Evolutionary conservation across 2,888 invertebrate species (phyloP).

Genomic region (Caenorhabditis sp.): DNA sequence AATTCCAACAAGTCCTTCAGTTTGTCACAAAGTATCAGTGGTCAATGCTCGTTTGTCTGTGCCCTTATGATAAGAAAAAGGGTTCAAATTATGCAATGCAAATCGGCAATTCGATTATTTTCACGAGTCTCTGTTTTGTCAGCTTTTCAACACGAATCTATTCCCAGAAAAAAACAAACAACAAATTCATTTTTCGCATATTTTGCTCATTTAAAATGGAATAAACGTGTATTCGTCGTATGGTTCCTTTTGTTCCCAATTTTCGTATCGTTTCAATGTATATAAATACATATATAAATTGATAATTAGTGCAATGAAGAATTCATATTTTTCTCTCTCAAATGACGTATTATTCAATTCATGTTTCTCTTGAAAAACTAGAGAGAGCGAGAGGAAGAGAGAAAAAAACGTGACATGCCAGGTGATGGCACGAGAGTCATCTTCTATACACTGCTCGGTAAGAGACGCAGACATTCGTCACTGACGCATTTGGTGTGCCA

Average conservation of each 20-base stretch:
- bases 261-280: too few relatives aligned
- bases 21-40: conserved; percentile 38
- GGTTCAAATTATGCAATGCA: too few relatives aligned
- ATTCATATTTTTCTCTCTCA: background rate
- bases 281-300: too few relatives aligned
- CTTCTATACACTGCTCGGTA: background rate
- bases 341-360: background rate
- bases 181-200: background rate
- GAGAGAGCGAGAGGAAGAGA: background rate
- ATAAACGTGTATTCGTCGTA: background rate
- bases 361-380: background rate
- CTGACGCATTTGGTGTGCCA: conserved; percentile 27
- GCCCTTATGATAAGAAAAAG: conserved; percentile 25
- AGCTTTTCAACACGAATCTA: too few relatives aligned
- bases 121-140: background rate
- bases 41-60: conserved; percentile 50
- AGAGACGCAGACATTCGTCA: conserved; percentile 23
- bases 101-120: too few relatives aligned
- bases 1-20: conserved; percentile 34
- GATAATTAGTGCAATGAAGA: background rate
- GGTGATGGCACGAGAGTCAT: conserved; percentile 28
- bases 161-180: background rate
- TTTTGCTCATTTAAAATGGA: background rate
- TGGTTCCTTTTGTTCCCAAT: too few relatives aligned
- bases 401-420: conserved; percentile 37